phyloP scores from a whole-genome alignment of 1,140 invertebrate species.

The Macrobrachium rosenbergii region DNA sequence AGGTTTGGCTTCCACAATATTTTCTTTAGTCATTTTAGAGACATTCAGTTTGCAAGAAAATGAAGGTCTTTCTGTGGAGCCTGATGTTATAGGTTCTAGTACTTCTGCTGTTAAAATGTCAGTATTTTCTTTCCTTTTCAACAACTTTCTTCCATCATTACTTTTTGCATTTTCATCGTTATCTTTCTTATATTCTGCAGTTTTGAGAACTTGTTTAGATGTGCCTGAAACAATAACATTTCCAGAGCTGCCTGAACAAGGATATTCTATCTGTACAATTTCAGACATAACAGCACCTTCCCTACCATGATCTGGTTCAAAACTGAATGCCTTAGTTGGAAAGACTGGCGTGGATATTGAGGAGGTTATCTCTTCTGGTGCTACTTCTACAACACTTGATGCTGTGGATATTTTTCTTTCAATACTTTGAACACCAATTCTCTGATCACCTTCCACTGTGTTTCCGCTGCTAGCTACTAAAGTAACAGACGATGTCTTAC shows the following conservation, averaged over 20 bases:
- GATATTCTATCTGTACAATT: constrained; percentile 10
- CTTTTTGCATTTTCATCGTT: background rate
- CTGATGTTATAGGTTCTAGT: too few relatives aligned
- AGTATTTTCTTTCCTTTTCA: too few relatives aligned
- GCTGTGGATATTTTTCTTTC: constrained; percentile 39
- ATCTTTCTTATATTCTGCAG: too few relatives aligned
- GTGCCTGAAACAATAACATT: background rate
- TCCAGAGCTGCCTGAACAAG: background rate
- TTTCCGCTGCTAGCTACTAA: background rate
- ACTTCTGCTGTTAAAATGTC: too few relatives aligned
- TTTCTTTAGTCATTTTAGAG: too few relatives aligned
- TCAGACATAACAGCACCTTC: constrained; percentile 2
- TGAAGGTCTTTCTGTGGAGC: too few relatives aligned
- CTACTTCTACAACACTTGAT: constrained; percentile 13
- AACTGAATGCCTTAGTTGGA: constrained; percentile 3
- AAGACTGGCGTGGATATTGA: background rate
- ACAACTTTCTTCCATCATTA: too few relatives aligned
- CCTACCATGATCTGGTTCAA: background rate
- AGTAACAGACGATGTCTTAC: too few relatives aligned
- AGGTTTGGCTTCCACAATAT: too few relatives aligned
- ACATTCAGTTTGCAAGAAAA: too few relatives aligned
- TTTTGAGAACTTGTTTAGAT: too few relatives aligned
- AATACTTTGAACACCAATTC: background rate
- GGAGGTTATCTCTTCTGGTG: background rate
- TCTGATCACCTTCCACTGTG: background rate